phyloP scores from a whole-genome alignment of 2,888 invertebrate species.

The Lydus trimaculatus region DNA sequence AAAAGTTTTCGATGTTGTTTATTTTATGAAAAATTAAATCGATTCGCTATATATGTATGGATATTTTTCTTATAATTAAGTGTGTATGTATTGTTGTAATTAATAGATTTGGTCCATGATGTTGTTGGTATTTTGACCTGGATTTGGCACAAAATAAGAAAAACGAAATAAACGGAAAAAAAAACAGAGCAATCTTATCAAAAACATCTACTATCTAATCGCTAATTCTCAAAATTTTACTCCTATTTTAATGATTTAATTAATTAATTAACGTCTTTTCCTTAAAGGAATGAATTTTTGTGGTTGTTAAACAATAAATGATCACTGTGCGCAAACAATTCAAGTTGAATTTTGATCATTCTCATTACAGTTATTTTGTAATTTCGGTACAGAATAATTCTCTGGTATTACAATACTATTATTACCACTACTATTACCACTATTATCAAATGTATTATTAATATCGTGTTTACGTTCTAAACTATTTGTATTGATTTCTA shows the following conservation, averaged over 20 bases:
- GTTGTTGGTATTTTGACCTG: slow-evolving; percentile 28
- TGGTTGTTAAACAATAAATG: not conserved
- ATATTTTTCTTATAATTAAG: no score
- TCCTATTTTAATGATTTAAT: not conserved
- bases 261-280: not conserved
- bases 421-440: not conserved
- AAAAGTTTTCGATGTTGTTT: slow-evolving; percentile 42
- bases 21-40: slow-evolving; percentile 22
- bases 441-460: slow-evolving; percentile 14
- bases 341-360: slow-evolving; percentile 30
- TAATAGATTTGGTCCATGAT: slow-evolving; percentile 34
- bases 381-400: slow-evolving; percentile 57
- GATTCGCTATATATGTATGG: not conserved
- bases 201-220: slow-evolving; percentile 12
- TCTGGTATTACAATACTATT: slow-evolving; percentile 45
- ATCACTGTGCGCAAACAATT: no score
- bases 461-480: slow-evolving; percentile 35
- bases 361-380: slow-evolving; percentile 47
- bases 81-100: not conserved
- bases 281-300: not conserved
- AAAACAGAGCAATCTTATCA: slow-evolving; percentile 27
- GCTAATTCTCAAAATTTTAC: not conserved
- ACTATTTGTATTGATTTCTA: slow-evolving; percentile 44
- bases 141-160: slow-evolving; percentile 30
- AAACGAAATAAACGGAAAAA: slow-evolving; percentile 19